These are phyloP conservation scores for Siniperca undulata DNA, from an alignment of 2,797 vertebrate genomes.

Conservation along the genomic window DNA sequence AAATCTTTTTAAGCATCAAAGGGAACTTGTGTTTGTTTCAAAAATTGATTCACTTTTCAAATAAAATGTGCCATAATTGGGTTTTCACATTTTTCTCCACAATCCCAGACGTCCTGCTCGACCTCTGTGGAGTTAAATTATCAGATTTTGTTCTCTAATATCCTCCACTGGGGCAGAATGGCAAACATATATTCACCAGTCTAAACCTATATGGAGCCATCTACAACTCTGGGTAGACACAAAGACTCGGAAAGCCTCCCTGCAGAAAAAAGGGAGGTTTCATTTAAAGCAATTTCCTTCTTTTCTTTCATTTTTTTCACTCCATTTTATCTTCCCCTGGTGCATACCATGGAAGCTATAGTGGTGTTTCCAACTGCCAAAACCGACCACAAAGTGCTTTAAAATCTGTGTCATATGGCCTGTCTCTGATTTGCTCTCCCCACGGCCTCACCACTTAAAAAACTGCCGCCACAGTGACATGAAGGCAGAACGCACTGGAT, in stretches of 20 bases:
- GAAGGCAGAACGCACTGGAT: constrained; percentile 33
- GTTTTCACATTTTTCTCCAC: constrained; percentile 25
- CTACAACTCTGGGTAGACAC: constrained; percentile 32
- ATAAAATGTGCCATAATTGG: constrained; percentile 34
- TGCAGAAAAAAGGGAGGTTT: constrained; percentile 50
- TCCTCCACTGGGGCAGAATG: constrained; percentile 43
- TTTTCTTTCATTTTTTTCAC: constrained; percentile 62
- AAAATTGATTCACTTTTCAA: constrained; percentile 29
- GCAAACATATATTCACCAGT: constrained; percentile 34
- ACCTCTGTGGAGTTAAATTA: constrained; percentile 35
- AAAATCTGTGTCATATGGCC: constrained; percentile 76
- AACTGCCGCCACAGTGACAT: constrained; percentile 33
- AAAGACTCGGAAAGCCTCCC: constrained; percentile 33
- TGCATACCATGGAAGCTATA: constrained; percentile 64
- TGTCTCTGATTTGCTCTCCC: constrained; percentile 54
- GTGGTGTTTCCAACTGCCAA: constrained; percentile 74
- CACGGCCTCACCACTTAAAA: constrained; percentile 50
- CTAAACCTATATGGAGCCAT: constrained; percentile 34
- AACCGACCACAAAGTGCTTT: constrained; percentile 72
- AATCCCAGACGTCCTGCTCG: constrained; percentile 6
- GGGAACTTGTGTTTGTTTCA: constrained; percentile 21
- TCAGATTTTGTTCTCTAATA: constrained; percentile 47
- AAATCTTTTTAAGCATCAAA: constrained; percentile 46
- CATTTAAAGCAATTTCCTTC: constrained; percentile 63
- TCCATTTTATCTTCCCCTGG: constrained; percentile 61